Conservation (phyloP, 2,797 vertebrate genomes). For the Enteromius viviparus region DNA sequence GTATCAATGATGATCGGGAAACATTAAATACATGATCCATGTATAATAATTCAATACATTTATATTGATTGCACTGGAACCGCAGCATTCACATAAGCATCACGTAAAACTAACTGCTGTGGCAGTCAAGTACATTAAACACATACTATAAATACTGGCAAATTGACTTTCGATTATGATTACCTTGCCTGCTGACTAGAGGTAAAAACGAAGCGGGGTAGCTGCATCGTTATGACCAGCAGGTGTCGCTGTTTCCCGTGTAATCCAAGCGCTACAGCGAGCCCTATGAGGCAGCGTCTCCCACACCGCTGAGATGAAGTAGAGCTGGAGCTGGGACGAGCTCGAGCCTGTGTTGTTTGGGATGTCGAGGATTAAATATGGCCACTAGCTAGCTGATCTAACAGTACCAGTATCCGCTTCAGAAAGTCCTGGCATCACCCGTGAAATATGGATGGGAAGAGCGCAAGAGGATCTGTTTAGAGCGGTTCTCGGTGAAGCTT, state of each 20-base stretch:
- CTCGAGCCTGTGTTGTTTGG: constrained; percentile 64
- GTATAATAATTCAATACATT: background rate
- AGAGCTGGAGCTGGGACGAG: constrained; percentile 57
- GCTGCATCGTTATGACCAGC: constrained; percentile 26
- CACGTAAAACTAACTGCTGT: background rate
- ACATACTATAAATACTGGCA: background rate
- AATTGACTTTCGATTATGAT: background rate
- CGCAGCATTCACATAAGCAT: background rate
- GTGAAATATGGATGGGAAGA: constrained; percentile 70
- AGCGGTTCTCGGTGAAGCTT: constrained; percentile 39
- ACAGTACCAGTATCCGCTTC: constrained; percentile 62
- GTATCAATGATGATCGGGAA: background rate
- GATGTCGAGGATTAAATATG: constrained; percentile 80
- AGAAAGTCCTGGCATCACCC: constrained; percentile 63
- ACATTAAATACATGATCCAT: background rate
- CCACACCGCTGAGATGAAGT: constrained; percentile 56
- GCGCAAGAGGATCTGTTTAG: constrained; percentile 47
- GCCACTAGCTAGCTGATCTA: constrained; percentile 72
- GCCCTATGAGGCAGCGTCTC: constrained; percentile 32
- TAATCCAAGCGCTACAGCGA: background rate
- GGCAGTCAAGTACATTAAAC: background rate
- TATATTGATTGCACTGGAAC: background rate
- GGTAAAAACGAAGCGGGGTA: background rate
- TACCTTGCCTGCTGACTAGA: background rate
- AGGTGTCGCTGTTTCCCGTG: constrained; percentile 55